These are phyloP conservation scores for Amblyjoppa proteus DNA, from an alignment of 2,888 invertebrate species.

Conservation along the genomic window DNA sequence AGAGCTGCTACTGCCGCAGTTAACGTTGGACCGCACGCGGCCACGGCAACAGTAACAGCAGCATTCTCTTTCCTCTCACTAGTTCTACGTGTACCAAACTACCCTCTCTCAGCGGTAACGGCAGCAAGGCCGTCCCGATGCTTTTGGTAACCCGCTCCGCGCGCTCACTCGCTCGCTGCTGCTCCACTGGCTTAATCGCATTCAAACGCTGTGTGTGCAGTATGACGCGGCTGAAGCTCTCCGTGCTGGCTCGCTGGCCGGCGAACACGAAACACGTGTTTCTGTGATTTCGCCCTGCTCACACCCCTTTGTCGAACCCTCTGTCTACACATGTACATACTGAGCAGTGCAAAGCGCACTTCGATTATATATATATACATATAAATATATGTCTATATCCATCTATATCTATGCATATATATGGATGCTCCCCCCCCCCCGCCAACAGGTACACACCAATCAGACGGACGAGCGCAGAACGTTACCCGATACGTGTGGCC, in stretches of 20 bases:
- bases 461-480: constrained; percentile 54
- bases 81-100: constrained; percentile 38
- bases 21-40: constrained; percentile 55
- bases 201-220: constrained; percentile 75
- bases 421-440: constrained; percentile 24
- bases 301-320: constrained; percentile 55
- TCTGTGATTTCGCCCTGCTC: constrained; percentile 75
- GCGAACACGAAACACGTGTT: constrained; percentile 74
- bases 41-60: constrained; percentile 28
- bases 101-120: constrained; percentile 29
- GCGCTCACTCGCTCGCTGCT: constrained; percentile 65
- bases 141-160: constrained; percentile 61
- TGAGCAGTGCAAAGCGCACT: constrained; percentile 51
- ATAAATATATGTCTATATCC: neutral
- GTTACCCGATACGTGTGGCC: constrained; percentile 67
- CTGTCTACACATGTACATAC: constrained; percentile 42
- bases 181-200: constrained; percentile 78
- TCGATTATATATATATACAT: constrained; percentile 45
- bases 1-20: constrained; percentile 45
- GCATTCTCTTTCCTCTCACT: constrained; percentile 52
- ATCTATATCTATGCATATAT: constrained; percentile 14
- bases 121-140: constrained; percentile 54
- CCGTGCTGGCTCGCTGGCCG: constrained; percentile 48
- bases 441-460: constrained; percentile 58
- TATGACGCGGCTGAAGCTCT: constrained; percentile 58